Conservation (phyloP, 2,888 invertebrate species). For the Xestia ashworthii region DNA sequence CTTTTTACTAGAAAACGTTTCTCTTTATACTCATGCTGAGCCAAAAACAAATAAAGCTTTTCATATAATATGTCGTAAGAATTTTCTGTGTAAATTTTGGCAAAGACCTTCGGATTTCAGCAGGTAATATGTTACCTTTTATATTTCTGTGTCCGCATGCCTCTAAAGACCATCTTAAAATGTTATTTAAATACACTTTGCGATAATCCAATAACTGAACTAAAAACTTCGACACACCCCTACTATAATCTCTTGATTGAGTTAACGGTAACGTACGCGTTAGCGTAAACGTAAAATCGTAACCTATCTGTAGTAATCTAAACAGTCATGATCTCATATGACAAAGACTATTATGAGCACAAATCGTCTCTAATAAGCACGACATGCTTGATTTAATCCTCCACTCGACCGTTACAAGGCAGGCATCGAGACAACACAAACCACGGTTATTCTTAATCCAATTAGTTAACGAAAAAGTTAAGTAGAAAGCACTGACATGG, state of each 20-base stretch:
- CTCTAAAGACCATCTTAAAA: not conserved
- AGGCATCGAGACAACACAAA: slow-evolving; percentile 10
- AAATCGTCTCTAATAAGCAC: slow-evolving; percentile 27
- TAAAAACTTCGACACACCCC: slow-evolving; percentile 21
- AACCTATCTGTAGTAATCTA: slow-evolving; percentile 33
- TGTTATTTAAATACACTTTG: slow-evolving; percentile 16
- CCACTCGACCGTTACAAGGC: slow-evolving; percentile 12
- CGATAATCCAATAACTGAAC: slow-evolving; percentile 36
- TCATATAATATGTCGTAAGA: slow-evolving; percentile 5
- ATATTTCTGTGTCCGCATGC: not conserved
- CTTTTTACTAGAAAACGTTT: slow-evolving; percentile 8
- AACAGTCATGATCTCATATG: slow-evolving; percentile 41
- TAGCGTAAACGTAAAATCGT: slow-evolving; percentile 52
- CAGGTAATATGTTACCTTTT: not conserved
- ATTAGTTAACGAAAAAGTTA: slow-evolving; percentile 31
- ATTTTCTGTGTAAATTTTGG: slow-evolving; percentile 10
- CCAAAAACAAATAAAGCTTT: slow-evolving; percentile 27
- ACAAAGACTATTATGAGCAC: slow-evolving; percentile 6
- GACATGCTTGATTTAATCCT: slow-evolving; percentile 35
- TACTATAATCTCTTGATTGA: slow-evolving; percentile 52
- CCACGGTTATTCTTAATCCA: slow-evolving; percentile 19
- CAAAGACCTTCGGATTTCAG: slow-evolving; percentile 20
- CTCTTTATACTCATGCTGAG: not conserved
- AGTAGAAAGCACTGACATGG: slow-evolving; percentile 2
- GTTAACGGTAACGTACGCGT: slow-evolving; percentile 39